A percentile compares a stretch with the other conserved stretches of the same genome.
These are phyloP conservation scores for Lasioglossum oenotherae DNA, from an alignment of 2,888 invertebrate species.

Conservation along the genomic window DNA sequence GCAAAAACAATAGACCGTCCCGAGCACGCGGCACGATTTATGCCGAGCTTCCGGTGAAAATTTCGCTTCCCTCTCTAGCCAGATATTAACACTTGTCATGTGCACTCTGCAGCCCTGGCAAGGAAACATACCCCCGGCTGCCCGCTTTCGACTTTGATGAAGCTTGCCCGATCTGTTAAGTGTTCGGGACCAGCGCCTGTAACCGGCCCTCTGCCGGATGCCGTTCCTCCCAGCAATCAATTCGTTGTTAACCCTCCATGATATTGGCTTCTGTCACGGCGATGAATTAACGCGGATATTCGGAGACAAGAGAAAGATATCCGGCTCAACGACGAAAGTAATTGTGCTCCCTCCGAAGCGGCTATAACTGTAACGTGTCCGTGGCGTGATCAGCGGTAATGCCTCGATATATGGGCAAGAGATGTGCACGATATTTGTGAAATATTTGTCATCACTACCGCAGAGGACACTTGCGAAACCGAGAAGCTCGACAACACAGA, in stretches of 20 bases:
- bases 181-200: not conserved
- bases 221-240: not conserved
- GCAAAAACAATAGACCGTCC: conserved; percentile 64
- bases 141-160: conserved; percentile 57
- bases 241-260: conserved; percentile 18
- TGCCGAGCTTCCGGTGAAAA: conserved; percentile 56
- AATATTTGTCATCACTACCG: not conserved
- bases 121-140: conserved; percentile 45
- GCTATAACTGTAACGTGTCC: not conserved
- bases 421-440: not conserved
- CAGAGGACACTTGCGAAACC: not conserved
- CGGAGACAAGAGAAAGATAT: not conserved
- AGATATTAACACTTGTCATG: conserved; percentile 66
- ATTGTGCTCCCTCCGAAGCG: not conserved
- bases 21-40: conserved; percentile 60
- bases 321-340: not conserved
- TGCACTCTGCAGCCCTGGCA: conserved; percentile 55
- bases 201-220: not conserved
- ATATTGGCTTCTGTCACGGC: conserved; percentile 14
- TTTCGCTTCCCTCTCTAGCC: conserved; percentile 40
- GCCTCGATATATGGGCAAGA: not conserved
- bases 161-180: conserved; percentile 54
- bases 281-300: conserved; percentile 7
- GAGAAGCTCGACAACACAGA: too few species aligned
- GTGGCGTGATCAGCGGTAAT: not conserved